These are phyloP conservation scores for Allobates femoralis DNA, from an alignment of 2,797 vertebrate genomes.

Conservation along the genomic window DNA sequence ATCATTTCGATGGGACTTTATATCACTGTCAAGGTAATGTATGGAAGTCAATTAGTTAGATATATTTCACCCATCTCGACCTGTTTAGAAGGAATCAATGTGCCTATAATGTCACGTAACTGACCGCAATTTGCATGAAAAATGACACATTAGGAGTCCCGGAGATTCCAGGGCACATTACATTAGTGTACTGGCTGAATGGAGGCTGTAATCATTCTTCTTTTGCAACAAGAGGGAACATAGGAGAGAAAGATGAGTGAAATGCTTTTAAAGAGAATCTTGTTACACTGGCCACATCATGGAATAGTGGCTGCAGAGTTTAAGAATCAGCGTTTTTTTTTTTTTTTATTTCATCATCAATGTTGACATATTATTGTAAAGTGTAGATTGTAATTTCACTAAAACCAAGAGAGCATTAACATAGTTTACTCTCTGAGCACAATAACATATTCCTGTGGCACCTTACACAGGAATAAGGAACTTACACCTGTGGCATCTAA, in stretches of 20 bases:
- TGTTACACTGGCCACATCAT: too few relatives aligned
- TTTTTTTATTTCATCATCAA: not conserved
- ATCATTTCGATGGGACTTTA: not conserved
- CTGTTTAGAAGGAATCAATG: constrained; percentile 15
- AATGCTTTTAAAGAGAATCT: too few relatives aligned
- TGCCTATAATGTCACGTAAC: not conserved
- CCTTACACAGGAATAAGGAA: too few relatives aligned
- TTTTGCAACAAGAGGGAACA: not conserved
- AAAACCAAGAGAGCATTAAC: too few relatives aligned
- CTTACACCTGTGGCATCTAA: too few relatives aligned
- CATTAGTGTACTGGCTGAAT: not conserved
- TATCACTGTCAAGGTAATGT: not conserved
- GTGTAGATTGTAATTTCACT: too few relatives aligned
- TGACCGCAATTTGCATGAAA: constrained; percentile 24
- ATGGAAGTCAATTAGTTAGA: constrained; percentile 8
- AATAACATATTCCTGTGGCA: too few relatives aligned
- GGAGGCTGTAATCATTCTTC: not conserved
- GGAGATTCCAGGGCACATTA: not conserved
- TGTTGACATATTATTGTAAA: too few relatives aligned
- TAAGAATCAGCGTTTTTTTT: too few relatives aligned
- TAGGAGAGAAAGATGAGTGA: not conserved
- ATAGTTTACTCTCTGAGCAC: too few relatives aligned
- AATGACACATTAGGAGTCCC: not conserved
- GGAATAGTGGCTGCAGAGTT: too few relatives aligned
- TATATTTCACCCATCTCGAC: not conserved